Evolutionary conservation across 2,888 invertebrate genomes (phyloP).

Genomic region (Lasius fuliginosus): DNA sequence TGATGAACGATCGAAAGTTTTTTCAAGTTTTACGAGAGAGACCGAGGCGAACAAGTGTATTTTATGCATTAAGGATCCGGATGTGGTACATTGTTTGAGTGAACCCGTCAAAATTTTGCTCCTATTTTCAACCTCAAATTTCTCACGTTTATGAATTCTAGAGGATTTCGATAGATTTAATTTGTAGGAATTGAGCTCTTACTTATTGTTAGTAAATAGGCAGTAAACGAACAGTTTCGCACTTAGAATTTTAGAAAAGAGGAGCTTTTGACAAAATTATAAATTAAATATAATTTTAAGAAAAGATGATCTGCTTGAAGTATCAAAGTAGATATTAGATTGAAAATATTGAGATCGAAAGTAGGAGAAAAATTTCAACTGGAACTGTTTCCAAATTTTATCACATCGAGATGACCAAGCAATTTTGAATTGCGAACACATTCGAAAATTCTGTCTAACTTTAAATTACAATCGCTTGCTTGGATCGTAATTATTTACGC

Average conservation of each 20-base stretch:
- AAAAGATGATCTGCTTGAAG: background rate
- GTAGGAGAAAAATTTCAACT: background rate
- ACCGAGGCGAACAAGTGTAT: background rate
- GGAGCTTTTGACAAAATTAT: background rate
- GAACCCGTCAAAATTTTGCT: background rate
- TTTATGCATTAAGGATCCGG: background rate
- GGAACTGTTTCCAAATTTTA: background rate
- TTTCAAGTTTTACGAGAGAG: background rate
- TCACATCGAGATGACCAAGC: background rate
- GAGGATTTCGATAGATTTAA: background rate
- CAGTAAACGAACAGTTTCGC: background rate
- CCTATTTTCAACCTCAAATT: background rate
- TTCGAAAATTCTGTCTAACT: background rate
- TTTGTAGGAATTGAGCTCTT: background rate
- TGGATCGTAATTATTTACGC: conserved; percentile 3
- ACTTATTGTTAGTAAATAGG: too few relatives aligned
- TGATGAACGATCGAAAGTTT: background rate
- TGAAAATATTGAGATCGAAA: background rate
- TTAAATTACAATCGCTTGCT: background rate
- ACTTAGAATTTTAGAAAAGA: background rate
- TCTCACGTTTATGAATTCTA: background rate
- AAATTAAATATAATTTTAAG: background rate
- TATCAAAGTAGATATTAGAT: background rate
- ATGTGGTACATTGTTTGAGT: background rate
- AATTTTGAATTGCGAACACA: background rate